Percentiles rank a stretch among this genome's conserved stretches.
These are phyloP conservation scores for Zaprionus ornatus DNA, from an alignment of 1,140 invertebrate species.

Conservation along the genomic window DNA sequence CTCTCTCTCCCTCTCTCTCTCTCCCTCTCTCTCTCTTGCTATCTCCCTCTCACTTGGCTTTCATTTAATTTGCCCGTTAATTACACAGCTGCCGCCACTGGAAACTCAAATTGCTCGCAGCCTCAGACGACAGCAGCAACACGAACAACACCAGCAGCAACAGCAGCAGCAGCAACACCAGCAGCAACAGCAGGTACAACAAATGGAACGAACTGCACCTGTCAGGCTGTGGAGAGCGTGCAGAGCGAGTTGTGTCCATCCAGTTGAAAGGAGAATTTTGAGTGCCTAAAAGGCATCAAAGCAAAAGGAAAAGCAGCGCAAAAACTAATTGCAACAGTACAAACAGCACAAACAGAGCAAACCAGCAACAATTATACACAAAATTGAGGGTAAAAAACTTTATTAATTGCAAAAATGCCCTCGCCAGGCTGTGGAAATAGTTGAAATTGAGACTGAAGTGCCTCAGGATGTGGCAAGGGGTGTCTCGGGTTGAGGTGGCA, in stretches of 20 bases:
- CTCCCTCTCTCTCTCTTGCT: neutral
- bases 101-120: slow-evolving; percentile 22
- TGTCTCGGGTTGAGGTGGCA: neutral
- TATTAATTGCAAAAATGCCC: slow-evolving; percentile 81
- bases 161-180: neutral
- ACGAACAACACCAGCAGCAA: neutral
- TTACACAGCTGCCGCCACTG: slow-evolving; percentile 55
- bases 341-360: slow-evolving; percentile 49
- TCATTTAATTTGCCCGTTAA: slow-evolving; percentile 68
- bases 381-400: slow-evolving; percentile 81
- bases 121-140: neutral
- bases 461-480: slow-evolving; percentile 12
- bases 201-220: slow-evolving; percentile 52
- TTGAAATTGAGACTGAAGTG: slow-evolving; percentile 72
- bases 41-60: slow-evolving; percentile 21
- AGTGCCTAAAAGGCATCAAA: slow-evolving; percentile 81
- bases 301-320: slow-evolving; percentile 68
- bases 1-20: neutral
- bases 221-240: slow-evolving; percentile 23
- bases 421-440: slow-evolving; percentile 67
- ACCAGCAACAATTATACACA: slow-evolving; percentile 78
- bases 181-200: neutral
- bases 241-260: slow-evolving; percentile 56
- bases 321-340: slow-evolving; percentile 79
- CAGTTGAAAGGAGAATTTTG: slow-evolving; percentile 66